phyloP scores from a whole-genome alignment of 2,797 vertebrate genomes.

The Champsocephalus gunnari region DNA sequence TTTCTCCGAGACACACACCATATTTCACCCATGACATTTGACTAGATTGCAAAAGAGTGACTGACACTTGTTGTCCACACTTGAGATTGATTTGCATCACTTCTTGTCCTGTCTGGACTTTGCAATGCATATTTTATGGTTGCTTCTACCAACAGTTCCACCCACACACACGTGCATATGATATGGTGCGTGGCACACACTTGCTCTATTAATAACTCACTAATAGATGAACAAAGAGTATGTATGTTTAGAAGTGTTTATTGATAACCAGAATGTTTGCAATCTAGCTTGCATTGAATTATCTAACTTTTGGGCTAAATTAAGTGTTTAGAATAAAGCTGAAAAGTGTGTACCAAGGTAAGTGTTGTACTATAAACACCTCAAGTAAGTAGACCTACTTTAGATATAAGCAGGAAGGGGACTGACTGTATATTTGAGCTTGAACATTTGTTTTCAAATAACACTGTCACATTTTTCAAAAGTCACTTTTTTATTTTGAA shows the following conservation, averaged over 20 bases:
- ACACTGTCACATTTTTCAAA: background rate
- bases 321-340: background rate
- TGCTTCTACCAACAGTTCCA: conserved; percentile 23
- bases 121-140: conserved; percentile 46
- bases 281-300: background rate
- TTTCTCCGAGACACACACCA: background rate
- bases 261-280: background rate
- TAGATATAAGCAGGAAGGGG: background rate
- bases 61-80: conserved; percentile 40
- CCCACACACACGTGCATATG: background rate
- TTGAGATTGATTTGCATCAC: conserved; percentile 38
- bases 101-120: conserved; percentile 27
- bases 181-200: background rate
- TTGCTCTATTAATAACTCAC: too few relatives aligned
- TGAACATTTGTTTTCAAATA: background rate
- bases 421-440: background rate
- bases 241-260: too few relatives aligned
- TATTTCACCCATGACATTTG: conserved; percentile 26
- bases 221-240: too few relatives aligned
- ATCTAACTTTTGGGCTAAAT: background rate
- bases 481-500: background rate
- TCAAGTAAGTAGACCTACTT: background rate
- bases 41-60: conserved; percentile 35
- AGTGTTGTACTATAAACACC: background rate
- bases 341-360: background rate